Evolutionary conservation across 2,888 invertebrate species (phyloP).

Genomic region (Exocentrus adspersus): DNA sequence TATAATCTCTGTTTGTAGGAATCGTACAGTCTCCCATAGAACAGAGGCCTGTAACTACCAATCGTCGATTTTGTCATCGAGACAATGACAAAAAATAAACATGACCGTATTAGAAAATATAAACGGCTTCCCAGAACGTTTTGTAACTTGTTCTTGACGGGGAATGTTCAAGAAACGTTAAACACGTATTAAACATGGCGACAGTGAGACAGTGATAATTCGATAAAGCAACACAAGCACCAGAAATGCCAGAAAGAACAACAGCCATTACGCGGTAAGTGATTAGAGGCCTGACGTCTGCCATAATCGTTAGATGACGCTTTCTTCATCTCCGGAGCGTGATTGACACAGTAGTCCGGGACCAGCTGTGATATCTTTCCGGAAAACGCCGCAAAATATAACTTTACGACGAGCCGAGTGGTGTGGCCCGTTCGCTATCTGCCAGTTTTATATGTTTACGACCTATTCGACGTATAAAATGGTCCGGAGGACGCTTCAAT

Average conservation of each 20-base stretch:
- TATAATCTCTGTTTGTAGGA: too few species aligned
- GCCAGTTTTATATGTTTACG: constrained; percentile 15
- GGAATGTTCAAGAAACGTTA: too few species aligned
- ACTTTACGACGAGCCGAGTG: constrained; percentile 25
- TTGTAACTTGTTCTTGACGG: too few species aligned
- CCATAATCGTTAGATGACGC: constrained; percentile 15
- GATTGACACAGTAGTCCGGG: constrained; percentile 41
- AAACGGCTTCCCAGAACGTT: too few species aligned
- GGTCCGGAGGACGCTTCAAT: too few species aligned
- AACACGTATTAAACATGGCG: too few species aligned
- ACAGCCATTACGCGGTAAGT: constrained; percentile 20
- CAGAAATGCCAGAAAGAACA: constrained; percentile 22
- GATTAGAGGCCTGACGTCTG: constrained; percentile 19
- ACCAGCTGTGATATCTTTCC: constrained; percentile 31
- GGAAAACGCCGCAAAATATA: constrained; percentile 18
- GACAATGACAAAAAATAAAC: too few species aligned
- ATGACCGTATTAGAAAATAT: too few species aligned
- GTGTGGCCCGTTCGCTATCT: too few species aligned
- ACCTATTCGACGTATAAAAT: constrained; percentile 10
- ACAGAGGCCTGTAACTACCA: too few species aligned
- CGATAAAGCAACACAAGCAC: constrained; percentile 22
- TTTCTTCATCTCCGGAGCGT: constrained; percentile 13
- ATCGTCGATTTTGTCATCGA: too few species aligned
- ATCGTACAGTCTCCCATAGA: too few species aligned
- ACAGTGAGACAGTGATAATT: constrained; percentile 22